phyloP scores from a whole-genome alignment of 2,888 invertebrate species.

The Strigamia maritima region DNA sequence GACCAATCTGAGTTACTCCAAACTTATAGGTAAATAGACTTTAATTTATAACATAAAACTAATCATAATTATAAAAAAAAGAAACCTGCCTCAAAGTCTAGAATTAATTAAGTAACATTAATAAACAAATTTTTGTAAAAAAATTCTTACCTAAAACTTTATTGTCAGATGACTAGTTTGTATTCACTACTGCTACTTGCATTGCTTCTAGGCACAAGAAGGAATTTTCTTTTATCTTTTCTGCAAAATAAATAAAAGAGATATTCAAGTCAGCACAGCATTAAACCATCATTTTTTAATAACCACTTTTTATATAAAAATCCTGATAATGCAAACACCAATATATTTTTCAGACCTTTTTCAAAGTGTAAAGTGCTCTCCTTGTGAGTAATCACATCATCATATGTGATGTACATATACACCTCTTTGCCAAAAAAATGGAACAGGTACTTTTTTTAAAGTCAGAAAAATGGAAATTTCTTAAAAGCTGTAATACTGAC shows the following conservation, averaged over 20 bases:
- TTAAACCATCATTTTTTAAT: neutral
- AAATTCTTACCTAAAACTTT: neutral
- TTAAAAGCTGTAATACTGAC: no score
- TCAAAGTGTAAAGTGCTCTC: neutral
- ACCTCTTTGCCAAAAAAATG: no score
- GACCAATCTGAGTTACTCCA: no score
- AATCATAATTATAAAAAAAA: no score
- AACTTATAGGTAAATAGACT: no score
- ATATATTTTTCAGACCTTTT: neutral
- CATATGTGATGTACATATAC: no score
- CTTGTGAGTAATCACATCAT: neutral
- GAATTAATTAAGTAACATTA: no score
- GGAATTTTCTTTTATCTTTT: neutral
- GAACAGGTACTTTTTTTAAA: no score
- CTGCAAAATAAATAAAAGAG: neutral
- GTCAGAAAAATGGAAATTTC: no score
- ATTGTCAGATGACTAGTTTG: neutral
- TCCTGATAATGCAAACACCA: neutral
- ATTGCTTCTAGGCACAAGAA: slow-evolving; percentile 7
- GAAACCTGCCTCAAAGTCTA: no score
- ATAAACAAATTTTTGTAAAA: no score
- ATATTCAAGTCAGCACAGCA: neutral
- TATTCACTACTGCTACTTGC: neutral
- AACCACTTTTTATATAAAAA: neutral
- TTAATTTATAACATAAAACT: no score